These are phyloP conservation scores for Cydia pomonella DNA, from an alignment of 1,140 invertebrate genomes.

Conservation along the genomic window DNA sequence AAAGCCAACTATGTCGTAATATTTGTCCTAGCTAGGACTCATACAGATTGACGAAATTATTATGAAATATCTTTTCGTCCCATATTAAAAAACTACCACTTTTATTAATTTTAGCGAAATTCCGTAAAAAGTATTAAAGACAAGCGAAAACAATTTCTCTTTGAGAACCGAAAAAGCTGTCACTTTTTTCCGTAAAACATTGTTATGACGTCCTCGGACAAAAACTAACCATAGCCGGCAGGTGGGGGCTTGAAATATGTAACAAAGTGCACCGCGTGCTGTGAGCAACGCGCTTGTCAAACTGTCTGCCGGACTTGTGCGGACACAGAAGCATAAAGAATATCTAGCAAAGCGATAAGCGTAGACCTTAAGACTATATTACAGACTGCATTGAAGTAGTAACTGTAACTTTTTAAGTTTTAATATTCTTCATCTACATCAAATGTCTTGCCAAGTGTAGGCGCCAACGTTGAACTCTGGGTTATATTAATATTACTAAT, in stretches of 20 bases:
- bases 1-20: too few relatives aligned
- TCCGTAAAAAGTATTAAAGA: conserved; percentile 1
- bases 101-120: background rate
- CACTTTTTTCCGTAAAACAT: conserved; percentile 16
- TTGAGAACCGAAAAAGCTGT: background rate
- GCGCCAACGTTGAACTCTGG: too few relatives aligned
- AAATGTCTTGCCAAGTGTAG: too few relatives aligned
- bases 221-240: conserved; percentile 30
- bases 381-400: background rate
- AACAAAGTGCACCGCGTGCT: conserved; percentile 27
- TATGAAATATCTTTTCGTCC: too few relatives aligned
- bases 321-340: background rate
- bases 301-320: conserved; percentile 5
- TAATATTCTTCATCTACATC: too few relatives aligned
- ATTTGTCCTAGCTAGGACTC: too few relatives aligned
- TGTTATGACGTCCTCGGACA: conserved; percentile 26
- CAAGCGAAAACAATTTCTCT: background rate
- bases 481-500: too few relatives aligned
- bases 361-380: too few relatives aligned
- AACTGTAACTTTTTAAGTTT: too few relatives aligned
- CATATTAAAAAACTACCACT: background rate
- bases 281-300: conserved; percentile 28
- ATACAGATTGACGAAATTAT: too few relatives aligned
- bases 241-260: conserved; percentile 31
- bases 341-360: background rate